Base-by-base conservation (phyloP, 2,113 vertebrate genomes). In the Saccopteryx bilineata region DNA sequence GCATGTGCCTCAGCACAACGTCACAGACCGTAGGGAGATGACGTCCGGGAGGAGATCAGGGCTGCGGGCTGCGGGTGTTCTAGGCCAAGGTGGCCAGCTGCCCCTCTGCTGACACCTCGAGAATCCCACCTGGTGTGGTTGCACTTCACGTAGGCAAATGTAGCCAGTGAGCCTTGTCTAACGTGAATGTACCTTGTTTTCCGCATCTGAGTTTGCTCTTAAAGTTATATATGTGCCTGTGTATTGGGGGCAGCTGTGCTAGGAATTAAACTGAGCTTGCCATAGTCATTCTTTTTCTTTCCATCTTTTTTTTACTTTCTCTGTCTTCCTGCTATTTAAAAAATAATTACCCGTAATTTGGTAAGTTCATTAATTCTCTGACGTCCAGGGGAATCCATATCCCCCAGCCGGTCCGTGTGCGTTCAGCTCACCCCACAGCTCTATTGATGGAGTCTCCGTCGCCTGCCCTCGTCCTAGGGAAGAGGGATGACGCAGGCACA, bases 361-460 rank as follows among this genome's bases (percentile, higher is more conserved):
- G 28, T 63, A 95, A 97, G 93, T 93, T 97, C 96, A 80, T 96
- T 97, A 97, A 93, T 93, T 90, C 88, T 89, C 93, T 76, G 50
- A 54, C 52, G 61, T 88, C 76, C 21, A 1, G 21, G 92, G 76
- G 78, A 56, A 56, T 89, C 96, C 78, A n/a, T 75, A 54, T 50
- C 31, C 0, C 71, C 78, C 80, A n/a, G 90, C 66, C 65, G 84
- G 87, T 83, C 31, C 68, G 87, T 66, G 17, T 33, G 48, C 61
- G 66, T 76, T 93, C 84, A n/a, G 9, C 84, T 85, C 78, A 80
- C 89, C 72, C 72, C 10, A 2, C 96, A 94, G 87, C 83, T 78
- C 50, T 96, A 52, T 92, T 17, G 86, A 95, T 7, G 91, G 33
- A 17, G 56, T 17, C 76, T 52, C 89, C 93, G 15, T 83, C 75